These are phyloP conservation scores for Agrypnus murinus DNA, from an alignment of 2,888 invertebrate species.

Conservation along the genomic window DNA sequence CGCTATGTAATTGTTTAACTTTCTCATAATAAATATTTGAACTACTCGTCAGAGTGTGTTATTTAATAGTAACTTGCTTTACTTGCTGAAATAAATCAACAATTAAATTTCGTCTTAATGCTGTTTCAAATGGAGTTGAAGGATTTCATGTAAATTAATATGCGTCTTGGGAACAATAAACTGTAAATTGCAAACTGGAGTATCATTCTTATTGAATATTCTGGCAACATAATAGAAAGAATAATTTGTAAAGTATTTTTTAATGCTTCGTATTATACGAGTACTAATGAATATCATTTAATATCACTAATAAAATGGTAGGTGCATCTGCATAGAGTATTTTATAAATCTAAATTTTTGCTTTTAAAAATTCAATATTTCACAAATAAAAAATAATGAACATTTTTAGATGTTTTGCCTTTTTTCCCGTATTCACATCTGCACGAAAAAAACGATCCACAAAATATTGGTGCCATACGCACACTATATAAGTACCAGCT, in stretches of 20 bases:
- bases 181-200: background rate
- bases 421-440: too few relatives aligned
- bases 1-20: background rate
- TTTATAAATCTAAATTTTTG: too few relatives aligned
- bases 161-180: conserved; percentile 4
- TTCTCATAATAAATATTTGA: conserved; percentile 1
- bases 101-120: conserved; percentile 7
- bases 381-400: too few relatives aligned
- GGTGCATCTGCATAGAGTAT: too few relatives aligned
- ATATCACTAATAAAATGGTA: too few relatives aligned
- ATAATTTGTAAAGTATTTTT: too few relatives aligned
- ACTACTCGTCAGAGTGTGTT: background rate
- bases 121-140: conserved; percentile 1
- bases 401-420: too few relatives aligned
- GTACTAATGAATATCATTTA: too few relatives aligned
- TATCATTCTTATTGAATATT: background rate
- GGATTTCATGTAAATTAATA: conserved; percentile 7
- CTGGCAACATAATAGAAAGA: background rate
- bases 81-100: background rate
- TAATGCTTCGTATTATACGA: too few relatives aligned
- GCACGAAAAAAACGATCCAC: too few relatives aligned
- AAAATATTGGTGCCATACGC: background rate
- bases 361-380: too few relatives aligned
- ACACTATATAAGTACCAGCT: background rate
- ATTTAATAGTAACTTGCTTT: background rate